Percentiles rank a stretch among this genome's conserved stretches.
phyloP scores from a whole-genome alignment of 2,888 invertebrate species.

The Ochropacha duplaris region DNA sequence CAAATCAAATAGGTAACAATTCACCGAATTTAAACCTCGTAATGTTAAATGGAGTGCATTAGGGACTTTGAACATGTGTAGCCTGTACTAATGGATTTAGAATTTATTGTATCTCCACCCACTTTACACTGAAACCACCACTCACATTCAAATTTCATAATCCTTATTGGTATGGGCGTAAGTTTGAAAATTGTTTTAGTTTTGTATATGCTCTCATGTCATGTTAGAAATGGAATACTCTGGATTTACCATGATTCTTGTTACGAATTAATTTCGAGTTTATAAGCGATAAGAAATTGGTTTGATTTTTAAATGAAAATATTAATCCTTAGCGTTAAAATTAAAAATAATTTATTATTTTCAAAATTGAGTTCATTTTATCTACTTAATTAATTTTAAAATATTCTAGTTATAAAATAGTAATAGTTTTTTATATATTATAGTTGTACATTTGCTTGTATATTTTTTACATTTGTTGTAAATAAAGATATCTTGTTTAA shows the following conservation, averaged over 20 bases:
- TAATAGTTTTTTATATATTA: too few species aligned
- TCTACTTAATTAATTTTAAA: too few species aligned
- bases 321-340: too few species aligned
- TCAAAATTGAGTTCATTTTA: too few species aligned
- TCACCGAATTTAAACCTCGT: constrained; percentile 79
- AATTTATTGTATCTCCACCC: constrained; percentile 78
- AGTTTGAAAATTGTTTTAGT: constrained; percentile 2
- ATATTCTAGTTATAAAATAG: too few species aligned
- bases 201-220: neutral
- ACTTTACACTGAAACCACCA: constrained; percentile 43
- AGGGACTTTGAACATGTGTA: constrained; percentile 76
- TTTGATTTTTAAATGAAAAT: neutral
- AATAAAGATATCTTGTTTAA: too few species aligned
- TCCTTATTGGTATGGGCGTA: constrained; percentile 15
- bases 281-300: neutral
- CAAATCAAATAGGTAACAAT: constrained; percentile 66
- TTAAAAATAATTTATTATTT: too few species aligned
- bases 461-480: too few species aligned
- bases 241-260: neutral
- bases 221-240: neutral
- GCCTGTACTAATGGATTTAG: constrained; percentile 79
- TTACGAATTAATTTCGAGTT: neutral
- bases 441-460: too few species aligned
- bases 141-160: neutral
- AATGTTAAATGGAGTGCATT: constrained; percentile 79